Conservation (phyloP, 2,888 invertebrate genomes). For the Tenthredo scrophulariae region DNA sequence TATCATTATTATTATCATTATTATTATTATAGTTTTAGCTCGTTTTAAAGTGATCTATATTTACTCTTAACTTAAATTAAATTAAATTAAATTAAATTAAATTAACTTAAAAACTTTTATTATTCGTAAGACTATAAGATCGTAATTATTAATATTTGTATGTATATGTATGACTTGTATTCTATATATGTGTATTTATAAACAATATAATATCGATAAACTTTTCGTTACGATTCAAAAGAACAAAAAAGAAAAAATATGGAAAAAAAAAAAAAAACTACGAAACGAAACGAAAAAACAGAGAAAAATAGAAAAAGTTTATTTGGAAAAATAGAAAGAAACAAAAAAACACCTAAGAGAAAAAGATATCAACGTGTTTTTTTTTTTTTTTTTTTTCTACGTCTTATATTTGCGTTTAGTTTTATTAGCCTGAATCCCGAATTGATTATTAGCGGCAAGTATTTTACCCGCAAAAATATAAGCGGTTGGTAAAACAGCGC, state of each 20-base stretch:
- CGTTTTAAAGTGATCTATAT: conserved; percentile 63
- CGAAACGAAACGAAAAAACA: not conserved
- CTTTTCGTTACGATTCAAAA: conserved; percentile 57
- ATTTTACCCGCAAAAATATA: conserved; percentile 44
- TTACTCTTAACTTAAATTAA: conserved; percentile 24
- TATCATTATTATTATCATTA: conserved; percentile 1
- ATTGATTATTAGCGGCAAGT: not conserved
- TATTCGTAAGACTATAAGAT: conserved; percentile 32
- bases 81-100: conserved; percentile 16
- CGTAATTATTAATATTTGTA: conserved; percentile 69
- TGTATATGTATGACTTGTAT: conserved; percentile 75
- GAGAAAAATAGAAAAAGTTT: not conserved
- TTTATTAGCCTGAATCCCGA: not conserved
- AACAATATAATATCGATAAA: conserved; percentile 69
- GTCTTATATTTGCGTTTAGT: conserved; percentile 46
- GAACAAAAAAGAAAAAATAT: conserved; percentile 58
- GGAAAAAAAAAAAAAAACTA: conserved; percentile 33
- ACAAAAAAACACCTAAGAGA: not conserved
- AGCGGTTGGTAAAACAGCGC: conserved; percentile 39
- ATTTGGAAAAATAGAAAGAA: not conserved
- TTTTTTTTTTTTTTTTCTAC: not conserved
- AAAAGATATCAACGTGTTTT: not conserved
- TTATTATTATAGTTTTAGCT: conserved; percentile 55
- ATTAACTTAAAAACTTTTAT: conserved; percentile 20
- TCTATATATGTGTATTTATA: conserved; percentile 76